Conservation (phyloP, 2,888 invertebrate genomes). For the Heliothis peltigera region DNA sequence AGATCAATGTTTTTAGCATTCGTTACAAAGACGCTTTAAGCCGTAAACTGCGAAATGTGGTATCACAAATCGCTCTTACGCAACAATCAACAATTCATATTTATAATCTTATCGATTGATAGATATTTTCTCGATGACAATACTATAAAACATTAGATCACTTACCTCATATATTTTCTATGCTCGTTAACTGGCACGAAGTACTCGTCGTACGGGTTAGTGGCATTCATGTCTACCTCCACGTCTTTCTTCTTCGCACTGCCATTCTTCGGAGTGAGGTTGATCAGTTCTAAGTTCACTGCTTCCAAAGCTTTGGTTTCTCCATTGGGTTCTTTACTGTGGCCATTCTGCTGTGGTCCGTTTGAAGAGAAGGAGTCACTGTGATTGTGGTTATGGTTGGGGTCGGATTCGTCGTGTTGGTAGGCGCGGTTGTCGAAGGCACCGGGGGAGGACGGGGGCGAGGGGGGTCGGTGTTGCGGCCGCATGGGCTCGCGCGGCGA, state of each 20-base stretch:
- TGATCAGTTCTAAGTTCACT: conserved; percentile 94
- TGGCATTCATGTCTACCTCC: conserved; percentile 91
- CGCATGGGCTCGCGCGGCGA: conserved; percentile 87
- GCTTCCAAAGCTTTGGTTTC: conserved; percentile 91
- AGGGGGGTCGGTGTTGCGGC: conserved; percentile 85
- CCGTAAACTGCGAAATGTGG: conserved; percentile 2
- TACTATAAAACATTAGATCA: conserved; percentile 26
- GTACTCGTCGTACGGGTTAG: conserved; percentile 95
- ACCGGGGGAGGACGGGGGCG: conserved; percentile 78
- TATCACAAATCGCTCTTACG: not conserved
- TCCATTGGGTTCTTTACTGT: conserved; percentile 82
- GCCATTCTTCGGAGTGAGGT: conserved; percentile 91
- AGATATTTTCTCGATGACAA: not conserved
- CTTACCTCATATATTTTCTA: conserved; percentile 95
- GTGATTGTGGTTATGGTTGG: conserved; percentile 77
- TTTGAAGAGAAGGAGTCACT: conserved; percentile 85
- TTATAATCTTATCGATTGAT: not conserved
- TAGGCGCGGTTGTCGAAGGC: conserved; percentile 87
- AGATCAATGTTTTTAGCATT: conserved; percentile 1
- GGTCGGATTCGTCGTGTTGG: conserved; percentile 83
- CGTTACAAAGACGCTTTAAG: too few relatives aligned
- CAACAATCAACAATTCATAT: not conserved
- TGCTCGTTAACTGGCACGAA: conserved; percentile 96
- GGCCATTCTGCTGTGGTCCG: conserved; percentile 80
- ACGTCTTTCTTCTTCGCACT: conserved; percentile 91